phyloP scores from a whole-genome alignment of 2,113 vertebrate genomes.

The Phrynosoma blainvillii region DNA sequence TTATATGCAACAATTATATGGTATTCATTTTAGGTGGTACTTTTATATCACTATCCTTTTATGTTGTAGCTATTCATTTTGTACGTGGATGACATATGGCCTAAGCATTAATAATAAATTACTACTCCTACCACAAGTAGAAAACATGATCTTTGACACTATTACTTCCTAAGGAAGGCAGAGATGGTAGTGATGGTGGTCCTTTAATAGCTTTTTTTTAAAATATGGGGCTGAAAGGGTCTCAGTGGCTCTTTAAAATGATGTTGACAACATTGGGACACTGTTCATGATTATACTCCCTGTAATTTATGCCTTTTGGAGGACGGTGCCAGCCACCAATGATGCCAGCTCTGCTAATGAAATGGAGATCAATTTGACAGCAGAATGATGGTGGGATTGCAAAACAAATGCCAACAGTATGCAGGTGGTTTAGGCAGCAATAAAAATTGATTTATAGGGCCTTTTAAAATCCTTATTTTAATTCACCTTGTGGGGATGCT shows the following conservation, averaged over 20 bases:
- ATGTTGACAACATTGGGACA: conserved; percentile 70
- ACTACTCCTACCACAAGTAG: no score
- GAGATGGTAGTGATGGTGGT: background rate
- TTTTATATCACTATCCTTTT: no score
- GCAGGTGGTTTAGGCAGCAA: conserved; percentile 71
- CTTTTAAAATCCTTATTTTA: conserved; percentile 69
- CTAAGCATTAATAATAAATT: no score
- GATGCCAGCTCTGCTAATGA: conserved; percentile 68
- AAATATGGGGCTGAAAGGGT: conserved; percentile 19
- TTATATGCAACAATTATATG: no score
- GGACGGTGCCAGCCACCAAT: conserved; percentile 50
- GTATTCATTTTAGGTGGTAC: no score
- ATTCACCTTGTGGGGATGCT: conserved; percentile 72
- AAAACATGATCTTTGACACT: no score
- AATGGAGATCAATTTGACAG: conserved; percentile 65
- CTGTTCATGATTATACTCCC: conserved; percentile 57
- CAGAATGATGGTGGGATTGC: conserved; percentile 60
- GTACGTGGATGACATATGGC: no score
- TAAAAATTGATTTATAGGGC: conserved; percentile 71
- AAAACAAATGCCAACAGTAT: conserved; percentile 69
- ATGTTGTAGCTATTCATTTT: no score
- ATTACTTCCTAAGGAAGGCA: background rate
- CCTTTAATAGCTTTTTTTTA: conserved; percentile 35
- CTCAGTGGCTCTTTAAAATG: conserved; percentile 28
- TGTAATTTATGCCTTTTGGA: conserved; percentile 59